Conservation (phyloP, 2,888 invertebrate species). For the Drosophila greeni region DNA sequence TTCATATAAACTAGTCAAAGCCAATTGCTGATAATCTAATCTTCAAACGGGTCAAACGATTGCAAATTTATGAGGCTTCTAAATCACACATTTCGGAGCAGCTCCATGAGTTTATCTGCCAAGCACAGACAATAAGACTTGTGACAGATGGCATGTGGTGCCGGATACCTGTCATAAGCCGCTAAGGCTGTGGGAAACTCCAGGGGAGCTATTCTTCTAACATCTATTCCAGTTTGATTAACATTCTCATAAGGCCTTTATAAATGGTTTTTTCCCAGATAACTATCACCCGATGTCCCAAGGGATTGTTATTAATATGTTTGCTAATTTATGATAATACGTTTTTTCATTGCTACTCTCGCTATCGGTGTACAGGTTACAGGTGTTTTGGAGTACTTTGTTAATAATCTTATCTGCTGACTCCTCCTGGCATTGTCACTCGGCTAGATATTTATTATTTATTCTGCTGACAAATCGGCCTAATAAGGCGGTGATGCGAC, state of each 20-base stretch:
- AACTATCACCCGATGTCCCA: neutral
- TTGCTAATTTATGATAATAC: neutral
- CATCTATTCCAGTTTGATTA: neutral
- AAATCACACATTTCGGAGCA: neutral
- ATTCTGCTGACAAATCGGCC: neutral
- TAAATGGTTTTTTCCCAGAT: neutral
- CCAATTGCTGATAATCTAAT: slow-evolving; percentile 22
- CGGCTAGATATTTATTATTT: neutral
- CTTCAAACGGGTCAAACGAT: neutral
- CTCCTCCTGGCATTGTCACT: neutral
- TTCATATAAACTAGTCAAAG: slow-evolving; percentile 36
- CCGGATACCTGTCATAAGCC: neutral
- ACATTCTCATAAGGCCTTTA: neutral
- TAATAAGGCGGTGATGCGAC: neutral
- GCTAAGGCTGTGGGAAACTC: neutral
- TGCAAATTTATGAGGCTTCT: slow-evolving; percentile 17
- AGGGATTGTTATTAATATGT: neutral
- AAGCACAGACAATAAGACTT: neutral
- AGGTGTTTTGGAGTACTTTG: slow-evolving; percentile 1
- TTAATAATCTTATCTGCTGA: slow-evolving; percentile 4
- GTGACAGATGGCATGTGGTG: slow-evolving; percentile 4
- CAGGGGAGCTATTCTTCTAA: neutral
- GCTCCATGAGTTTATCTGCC: slow-evolving; percentile 6
- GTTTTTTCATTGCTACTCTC: neutral
- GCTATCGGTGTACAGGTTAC: neutral